Conservation (phyloP, 2,888 invertebrate species). For the Elaeidobius kamerunicus region DNA sequence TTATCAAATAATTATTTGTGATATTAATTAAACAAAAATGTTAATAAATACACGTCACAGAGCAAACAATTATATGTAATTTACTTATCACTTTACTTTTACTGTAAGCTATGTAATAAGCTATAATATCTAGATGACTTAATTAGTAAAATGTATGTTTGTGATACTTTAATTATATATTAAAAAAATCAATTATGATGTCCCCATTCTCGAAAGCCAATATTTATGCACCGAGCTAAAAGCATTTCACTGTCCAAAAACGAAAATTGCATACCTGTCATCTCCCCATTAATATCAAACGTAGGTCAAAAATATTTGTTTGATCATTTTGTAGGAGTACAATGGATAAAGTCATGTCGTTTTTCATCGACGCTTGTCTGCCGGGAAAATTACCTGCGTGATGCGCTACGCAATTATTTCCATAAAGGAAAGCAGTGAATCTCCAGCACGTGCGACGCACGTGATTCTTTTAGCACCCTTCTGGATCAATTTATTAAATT, state of each 20-base stretch:
- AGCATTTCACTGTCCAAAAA: slow-evolving; percentile 15
- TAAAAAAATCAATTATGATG: no score
- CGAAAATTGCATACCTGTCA: slow-evolving; percentile 30
- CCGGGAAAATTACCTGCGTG: slow-evolving; percentile 27
- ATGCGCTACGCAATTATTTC: slow-evolving; percentile 31
- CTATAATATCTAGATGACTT: no score
- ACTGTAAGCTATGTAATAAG: no score
- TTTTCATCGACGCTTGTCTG: slow-evolving; percentile 23
- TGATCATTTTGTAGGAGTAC: slow-evolving; percentile 21
- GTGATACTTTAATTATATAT: no score
- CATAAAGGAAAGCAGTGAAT: slow-evolving; percentile 26
- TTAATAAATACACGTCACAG: no score
- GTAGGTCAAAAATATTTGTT: slow-evolving; percentile 30
- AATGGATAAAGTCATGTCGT: slow-evolving; percentile 26
- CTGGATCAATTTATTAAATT: slow-evolving; percentile 32
- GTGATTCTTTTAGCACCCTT: slow-evolving; percentile 31
- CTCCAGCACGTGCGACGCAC: slow-evolving; percentile 29
- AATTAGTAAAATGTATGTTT: no score
- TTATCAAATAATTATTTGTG: no score
- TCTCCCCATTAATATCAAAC: slow-evolving; percentile 20
- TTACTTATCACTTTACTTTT: no score
- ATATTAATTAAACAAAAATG: no score
- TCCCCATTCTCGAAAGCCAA: neutral
- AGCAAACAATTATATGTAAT: no score
- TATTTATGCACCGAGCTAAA: slow-evolving; percentile 8